Evolutionary conservation across 2,113 vertebrate genomes (phyloP).

Genomic region (Astur gentilis): DNA sequence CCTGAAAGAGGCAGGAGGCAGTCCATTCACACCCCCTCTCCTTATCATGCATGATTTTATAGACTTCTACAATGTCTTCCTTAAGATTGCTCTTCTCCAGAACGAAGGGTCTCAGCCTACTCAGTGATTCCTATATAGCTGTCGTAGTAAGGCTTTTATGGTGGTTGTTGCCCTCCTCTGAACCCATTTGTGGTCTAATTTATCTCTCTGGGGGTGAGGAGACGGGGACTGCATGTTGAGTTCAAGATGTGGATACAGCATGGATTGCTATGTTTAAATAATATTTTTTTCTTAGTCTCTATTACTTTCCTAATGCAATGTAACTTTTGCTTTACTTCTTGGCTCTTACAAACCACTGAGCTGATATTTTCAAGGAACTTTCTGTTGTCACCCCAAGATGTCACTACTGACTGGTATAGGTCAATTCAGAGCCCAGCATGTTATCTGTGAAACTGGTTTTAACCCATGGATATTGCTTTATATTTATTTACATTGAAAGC

Average conservation of each 20-base stretch:
- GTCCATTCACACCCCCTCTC: background rate
- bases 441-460: background rate
- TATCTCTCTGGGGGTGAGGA: background rate
- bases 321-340: background rate
- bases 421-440: background rate
- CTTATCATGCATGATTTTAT: background rate
- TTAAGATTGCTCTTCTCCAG: background rate
- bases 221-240: background rate
- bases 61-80: background rate
- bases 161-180: background rate
- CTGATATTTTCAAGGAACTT: background rate
- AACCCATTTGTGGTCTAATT: background rate
- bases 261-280: background rate
- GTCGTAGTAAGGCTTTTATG: background rate
- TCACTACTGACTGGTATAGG: background rate
- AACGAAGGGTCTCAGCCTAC: background rate
- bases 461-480: background rate
- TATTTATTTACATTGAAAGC: background rate
- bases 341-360: background rate
- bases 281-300: background rate
- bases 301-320: background rate
- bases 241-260: background rate
- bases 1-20: background rate
- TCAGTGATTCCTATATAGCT: background rate
- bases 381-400: background rate